Conservation (phyloP, 2,888 invertebrate species). For the Drosophila mettleri region DNA sequence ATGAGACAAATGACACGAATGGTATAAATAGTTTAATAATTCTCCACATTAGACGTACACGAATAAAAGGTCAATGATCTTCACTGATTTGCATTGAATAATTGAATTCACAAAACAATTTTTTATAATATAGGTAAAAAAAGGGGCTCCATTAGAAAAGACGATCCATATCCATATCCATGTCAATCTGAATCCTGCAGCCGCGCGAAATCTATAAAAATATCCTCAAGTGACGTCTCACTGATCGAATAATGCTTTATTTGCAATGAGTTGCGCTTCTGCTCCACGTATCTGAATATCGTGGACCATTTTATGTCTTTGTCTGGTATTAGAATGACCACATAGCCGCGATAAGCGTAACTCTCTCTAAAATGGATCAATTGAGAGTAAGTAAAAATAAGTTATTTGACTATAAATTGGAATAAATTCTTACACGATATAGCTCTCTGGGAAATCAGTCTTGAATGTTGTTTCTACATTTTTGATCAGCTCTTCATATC, state of each 20-base stretch:
- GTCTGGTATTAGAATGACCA: conserved; percentile 88
- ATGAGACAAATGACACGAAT: background rate
- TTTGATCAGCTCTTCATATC: background rate
- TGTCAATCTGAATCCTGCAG: conserved; percentile 67
- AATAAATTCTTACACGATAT: conserved; percentile 32
- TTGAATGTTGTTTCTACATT: conserved; percentile 28
- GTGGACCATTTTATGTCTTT: conserved; percentile 87
- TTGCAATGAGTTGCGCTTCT: conserved; percentile 86
- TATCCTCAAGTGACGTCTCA: conserved; percentile 91
- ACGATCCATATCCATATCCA: background rate
- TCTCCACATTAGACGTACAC: conserved; percentile 3
- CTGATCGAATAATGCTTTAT: conserved; percentile 91
- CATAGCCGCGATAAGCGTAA: conserved; percentile 86
- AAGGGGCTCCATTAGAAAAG: background rate
- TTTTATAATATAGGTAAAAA: no score
- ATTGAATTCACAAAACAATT: background rate
- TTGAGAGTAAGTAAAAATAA: no score
- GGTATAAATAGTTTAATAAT: background rate
- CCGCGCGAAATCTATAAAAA: conserved; percentile 88
- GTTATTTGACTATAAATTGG: background rate
- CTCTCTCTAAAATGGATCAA: conserved; percentile 86
- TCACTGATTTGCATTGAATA: conserved; percentile 5
- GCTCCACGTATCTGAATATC: conserved; percentile 89
- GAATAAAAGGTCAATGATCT: conserved; percentile 10
- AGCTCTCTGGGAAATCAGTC: conserved; percentile 37